Evolutionary conservation across 2,797 vertebrate species (phyloP).

Genomic region (Aldrovandia affinis): DNA sequence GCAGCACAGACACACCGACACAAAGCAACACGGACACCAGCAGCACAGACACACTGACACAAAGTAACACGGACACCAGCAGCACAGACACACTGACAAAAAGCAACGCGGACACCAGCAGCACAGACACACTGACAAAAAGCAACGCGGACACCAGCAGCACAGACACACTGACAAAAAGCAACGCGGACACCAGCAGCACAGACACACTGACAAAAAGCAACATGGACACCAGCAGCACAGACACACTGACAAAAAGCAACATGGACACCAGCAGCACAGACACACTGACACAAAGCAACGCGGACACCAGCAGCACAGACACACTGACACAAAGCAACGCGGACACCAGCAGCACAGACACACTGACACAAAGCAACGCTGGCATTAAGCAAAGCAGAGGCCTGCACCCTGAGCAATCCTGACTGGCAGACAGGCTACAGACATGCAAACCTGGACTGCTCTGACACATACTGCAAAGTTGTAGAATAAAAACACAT

Average conservation of each 20-base stretch:
- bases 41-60: background rate
- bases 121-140: background rate
- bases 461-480: background rate
- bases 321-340: conserved; percentile 20
- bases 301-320: conserved; percentile 27
- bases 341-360: conserved; percentile 38
- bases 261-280: conserved; percentile 34
- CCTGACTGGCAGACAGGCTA: background rate
- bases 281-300: conserved; percentile 39
- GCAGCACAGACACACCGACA: background rate
- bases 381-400: conserved; percentile 32
- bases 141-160: conserved; percentile 19
- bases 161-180: background rate
- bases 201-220: background rate
- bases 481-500: no score
- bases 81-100: conserved; percentile 35
- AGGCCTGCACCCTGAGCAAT: background rate
- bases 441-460: background rate
- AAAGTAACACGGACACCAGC: background rate
- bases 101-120: conserved; percentile 29
- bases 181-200: background rate
- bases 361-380: conserved; percentile 37
- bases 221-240: conserved; percentile 31
- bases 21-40: background rate
- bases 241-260: conserved; percentile 29